phyloP scores from a whole-genome alignment of 2,113 vertebrate genomes.

The Neotoma lepida region DNA sequence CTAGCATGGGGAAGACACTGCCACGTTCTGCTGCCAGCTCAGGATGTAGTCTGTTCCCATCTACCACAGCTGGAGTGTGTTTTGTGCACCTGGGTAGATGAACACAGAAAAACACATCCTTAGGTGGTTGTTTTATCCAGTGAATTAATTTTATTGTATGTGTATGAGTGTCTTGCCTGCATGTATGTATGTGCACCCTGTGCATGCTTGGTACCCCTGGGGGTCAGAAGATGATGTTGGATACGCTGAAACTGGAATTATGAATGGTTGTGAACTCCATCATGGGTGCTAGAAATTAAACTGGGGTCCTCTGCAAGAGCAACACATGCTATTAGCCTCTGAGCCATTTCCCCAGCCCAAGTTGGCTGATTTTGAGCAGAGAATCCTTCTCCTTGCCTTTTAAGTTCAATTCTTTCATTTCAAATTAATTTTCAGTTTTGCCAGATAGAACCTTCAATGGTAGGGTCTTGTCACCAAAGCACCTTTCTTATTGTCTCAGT shows the following conservation, averaged over 20 bases:
- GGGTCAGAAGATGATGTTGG: background rate
- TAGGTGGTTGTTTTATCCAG: background rate
- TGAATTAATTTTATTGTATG: background rate
- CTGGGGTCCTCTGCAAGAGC: background rate
- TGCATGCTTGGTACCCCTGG: background rate
- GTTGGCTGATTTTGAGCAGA: background rate
- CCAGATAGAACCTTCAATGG: background rate
- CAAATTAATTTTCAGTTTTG: background rate
- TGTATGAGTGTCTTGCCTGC: background rate
- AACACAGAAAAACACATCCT: background rate
- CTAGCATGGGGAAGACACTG: background rate
- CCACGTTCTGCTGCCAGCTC: background rate
- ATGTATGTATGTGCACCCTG: background rate
- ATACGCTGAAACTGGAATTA: background rate
- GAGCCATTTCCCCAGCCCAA: background rate
- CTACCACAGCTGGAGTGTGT: background rate
- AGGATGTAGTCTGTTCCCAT: background rate
- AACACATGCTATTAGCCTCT: background rate
- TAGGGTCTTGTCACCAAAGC: background rate
- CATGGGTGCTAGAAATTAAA: background rate
- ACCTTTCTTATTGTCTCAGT: background rate
- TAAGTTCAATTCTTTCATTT: background rate
- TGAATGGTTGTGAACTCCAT: background rate
- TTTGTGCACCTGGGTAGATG: background rate
- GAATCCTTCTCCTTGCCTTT: background rate